Conservation (phyloP, 1,140 invertebrate species). For the Zelostemma sp. region DNA sequence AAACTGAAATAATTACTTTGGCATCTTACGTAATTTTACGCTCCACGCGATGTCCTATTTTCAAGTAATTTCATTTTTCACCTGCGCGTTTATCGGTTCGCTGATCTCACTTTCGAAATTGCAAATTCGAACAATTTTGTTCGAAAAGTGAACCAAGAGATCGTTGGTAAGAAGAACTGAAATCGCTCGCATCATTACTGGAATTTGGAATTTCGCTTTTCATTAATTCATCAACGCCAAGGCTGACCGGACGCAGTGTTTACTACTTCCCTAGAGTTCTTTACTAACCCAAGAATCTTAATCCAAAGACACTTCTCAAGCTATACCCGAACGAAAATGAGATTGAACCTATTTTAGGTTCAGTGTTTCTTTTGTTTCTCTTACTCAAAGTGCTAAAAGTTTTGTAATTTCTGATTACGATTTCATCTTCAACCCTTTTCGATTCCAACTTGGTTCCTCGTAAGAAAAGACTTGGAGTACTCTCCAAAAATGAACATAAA, state of each 20-base stretch:
- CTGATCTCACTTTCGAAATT: not conserved
- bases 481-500: no score
- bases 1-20: slow-evolving; percentile 33
- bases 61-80: not conserved
- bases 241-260: slow-evolving; percentile 45
- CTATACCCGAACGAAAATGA: no score
- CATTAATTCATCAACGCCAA: slow-evolving; percentile 19
- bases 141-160: not conserved
- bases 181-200: not conserved
- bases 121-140: not conserved
- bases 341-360: no score
- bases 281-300: slow-evolving; percentile 11
- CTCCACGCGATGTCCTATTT: not conserved
- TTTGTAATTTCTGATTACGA: no score
- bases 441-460: no score
- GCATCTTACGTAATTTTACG: slow-evolving; percentile 33
- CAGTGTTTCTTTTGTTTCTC: not conserved
- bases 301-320: not conserved
- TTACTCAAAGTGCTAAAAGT: no score
- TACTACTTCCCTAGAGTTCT: slow-evolving; percentile 45
- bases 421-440: no score
- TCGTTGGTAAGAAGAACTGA: not conserved
- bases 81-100: not conserved
- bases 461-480: no score
- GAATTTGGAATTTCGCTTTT: slow-evolving; percentile 10